Evolutionary conservation across 2,888 invertebrate genomes (phyloP).

Genomic region (Idaea biselata): DNA sequence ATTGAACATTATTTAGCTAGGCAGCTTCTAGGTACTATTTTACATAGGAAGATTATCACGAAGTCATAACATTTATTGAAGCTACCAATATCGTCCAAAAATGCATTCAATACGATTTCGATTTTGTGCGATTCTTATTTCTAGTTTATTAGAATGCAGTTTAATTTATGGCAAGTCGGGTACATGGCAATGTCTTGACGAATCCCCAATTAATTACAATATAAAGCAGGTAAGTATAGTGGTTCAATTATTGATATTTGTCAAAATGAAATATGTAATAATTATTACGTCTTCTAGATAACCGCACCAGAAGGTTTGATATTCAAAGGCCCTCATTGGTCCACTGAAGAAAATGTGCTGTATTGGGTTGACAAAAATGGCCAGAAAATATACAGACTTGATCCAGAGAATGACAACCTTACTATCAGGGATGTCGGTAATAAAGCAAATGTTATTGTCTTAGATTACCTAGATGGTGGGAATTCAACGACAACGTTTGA

Average conservation of each 20-base stretch:
- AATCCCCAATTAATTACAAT: background rate
- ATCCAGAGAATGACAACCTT: background rate
- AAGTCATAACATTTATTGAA: too few relatives aligned
- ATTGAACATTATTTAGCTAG: too few relatives aligned
- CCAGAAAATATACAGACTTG: background rate
- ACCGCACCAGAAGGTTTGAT: background rate
- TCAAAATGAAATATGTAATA: background rate
- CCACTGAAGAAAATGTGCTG: background rate
- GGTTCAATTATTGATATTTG: background rate
- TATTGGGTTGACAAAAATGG: slow-evolving; percentile 31
- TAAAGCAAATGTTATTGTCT: background rate
- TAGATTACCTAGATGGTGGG: too few relatives aligned
- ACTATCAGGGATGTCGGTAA: background rate
- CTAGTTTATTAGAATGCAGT: background rate
- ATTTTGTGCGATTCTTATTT: background rate
- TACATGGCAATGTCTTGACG: background rate
- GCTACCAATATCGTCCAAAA: background rate
- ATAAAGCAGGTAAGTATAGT: background rate
- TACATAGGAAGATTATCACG: too few relatives aligned
- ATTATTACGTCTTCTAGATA: background rate
- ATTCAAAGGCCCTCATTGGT: background rate
- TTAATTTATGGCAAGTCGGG: background rate
- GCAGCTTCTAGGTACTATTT: too few relatives aligned
- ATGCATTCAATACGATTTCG: background rate
- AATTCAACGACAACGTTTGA: too few relatives aligned